These are phyloP conservation scores for Luperina nickerlii DNA, from an alignment of 2,888 invertebrate species.

Conservation along the genomic window DNA sequence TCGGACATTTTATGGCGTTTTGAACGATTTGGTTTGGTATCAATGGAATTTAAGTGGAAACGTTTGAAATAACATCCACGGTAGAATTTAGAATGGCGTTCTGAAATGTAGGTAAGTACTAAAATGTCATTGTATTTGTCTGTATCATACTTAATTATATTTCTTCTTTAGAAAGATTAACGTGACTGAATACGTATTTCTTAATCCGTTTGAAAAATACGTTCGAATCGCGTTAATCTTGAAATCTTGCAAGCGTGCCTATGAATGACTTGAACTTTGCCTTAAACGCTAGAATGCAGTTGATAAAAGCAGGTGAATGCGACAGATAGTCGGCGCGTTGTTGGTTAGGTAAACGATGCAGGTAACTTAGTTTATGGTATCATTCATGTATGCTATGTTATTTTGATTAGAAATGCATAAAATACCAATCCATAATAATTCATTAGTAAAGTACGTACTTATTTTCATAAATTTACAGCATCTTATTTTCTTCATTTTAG, in stretches of 20 bases:
- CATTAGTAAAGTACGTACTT: not conserved
- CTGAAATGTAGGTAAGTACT: not conserved
- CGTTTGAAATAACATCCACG: slow-evolving; percentile 50
- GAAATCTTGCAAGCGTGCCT: not conserved
- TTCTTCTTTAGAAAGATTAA: not conserved
- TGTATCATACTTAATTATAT: not conserved
- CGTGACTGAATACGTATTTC: not conserved
- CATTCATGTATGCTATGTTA: slow-evolving; percentile 2
- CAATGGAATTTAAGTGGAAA: slow-evolving; percentile 75
- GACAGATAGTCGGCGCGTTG: slow-evolving; percentile 23
- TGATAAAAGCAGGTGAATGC: slow-evolving; percentile 42
- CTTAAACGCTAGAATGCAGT: slow-evolving; percentile 45
- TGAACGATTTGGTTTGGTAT: slow-evolving; percentile 73
- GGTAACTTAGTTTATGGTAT: not conserved
- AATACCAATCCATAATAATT: not conserved
- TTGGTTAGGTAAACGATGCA: slow-evolving; percentile 29
- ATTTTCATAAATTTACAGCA: not conserved
- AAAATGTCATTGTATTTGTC: not conserved
- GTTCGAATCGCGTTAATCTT: not conserved
- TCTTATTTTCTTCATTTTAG: not conserved
- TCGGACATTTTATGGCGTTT: slow-evolving; percentile 77
- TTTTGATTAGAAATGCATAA: slow-evolving; percentile 33
- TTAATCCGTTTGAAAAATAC: not conserved
- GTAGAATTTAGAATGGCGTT: not conserved
- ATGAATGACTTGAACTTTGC: slow-evolving; percentile 8